phyloP scores from a whole-genome alignment of 2,797 vertebrate genomes.

The Lophotriccus pileatus region DNA sequence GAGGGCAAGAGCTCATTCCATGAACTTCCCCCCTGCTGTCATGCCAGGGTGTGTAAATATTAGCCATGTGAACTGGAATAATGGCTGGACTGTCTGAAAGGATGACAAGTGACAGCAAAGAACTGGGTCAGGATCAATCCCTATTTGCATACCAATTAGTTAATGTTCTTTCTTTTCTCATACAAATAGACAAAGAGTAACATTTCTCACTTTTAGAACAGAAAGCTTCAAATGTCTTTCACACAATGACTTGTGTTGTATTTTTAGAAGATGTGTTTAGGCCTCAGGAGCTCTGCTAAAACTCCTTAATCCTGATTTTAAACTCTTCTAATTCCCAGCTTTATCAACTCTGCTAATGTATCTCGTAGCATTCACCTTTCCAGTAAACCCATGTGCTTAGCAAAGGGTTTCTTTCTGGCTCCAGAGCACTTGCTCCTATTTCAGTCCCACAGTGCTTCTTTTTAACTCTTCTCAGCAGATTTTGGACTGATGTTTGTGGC shows the following conservation, averaged over 20 bases:
- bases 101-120: constrained; percentile 37
- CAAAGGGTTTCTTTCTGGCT: background rate
- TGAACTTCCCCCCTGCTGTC: constrained; percentile 14
- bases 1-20: background rate
- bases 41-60: constrained; percentile 42
- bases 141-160: constrained; percentile 68
- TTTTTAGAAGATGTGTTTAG: constrained; percentile 5
- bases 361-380: background rate
- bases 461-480: background rate
- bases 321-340: background rate
- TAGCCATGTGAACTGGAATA: constrained; percentile 43
- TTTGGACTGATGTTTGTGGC: background rate
- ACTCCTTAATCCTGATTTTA: background rate
- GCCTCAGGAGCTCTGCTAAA: background rate
- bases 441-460: background rate
- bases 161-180: background rate
- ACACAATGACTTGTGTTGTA: background rate
- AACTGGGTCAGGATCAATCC: constrained; percentile 56
- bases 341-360: background rate
- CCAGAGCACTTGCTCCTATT: background rate
- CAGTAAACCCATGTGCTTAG: background rate
- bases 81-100: constrained; percentile 29
- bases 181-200: background rate
- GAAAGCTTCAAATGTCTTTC: background rate
- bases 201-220: background rate